Evolutionary conservation across 37 sponge, comb jelly and placozoan genomes (phyloP), one percentile per base, ranked within the genome.

Genomic region (Geodia barretti): DNA sequence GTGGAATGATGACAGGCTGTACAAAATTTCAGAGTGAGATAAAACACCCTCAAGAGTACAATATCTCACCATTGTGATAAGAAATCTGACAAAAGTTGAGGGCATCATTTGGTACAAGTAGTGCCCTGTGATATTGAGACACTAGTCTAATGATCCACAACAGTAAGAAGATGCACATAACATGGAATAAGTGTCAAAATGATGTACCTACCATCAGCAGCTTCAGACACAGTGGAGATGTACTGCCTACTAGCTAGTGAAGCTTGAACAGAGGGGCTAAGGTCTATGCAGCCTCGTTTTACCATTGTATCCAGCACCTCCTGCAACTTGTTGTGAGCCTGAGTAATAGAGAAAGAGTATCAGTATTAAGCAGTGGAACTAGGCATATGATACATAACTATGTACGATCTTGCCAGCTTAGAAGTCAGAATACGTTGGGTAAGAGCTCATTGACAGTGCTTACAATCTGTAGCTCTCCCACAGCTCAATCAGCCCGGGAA

Each of bases 101-200:
- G 88, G 78, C 24, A 84, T 81, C 79, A 92, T 81, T 73, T 84
- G 80, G 33, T 88, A 85, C 37, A 92, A 86, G 41, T 80, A 74
- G 30, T 85, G 40, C 3, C 93, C 90, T 89, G 38, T 1, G 66
- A 3, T 28, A n/a, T n/a, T n/a, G n/a, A n/a, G n/a, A n/a, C n/a
- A n/a, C n/a, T n/a, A n/a, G n/a, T n/a, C n/a, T n/a, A n/a, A n/a
- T n/a, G n/a, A n/a, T n/a, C n/a, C n/a, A n/a, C n/a, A n/a, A n/a
- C n/a, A n/a, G n/a, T n/a, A n/a, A n/a, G n/a, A n/a, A n/a, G n/a
- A n/a, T n/a, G n/a, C n/a, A n/a, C n/a, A n/a, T n/a, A n/a, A n/a
- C n/a, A n/a, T n/a, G n/a, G 3, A 38, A 38, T 24, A 2, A 31
- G 33, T 4, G 11, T 47, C 35, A 23, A 62, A 34, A 38, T 19